phyloP scores from a whole-genome alignment of 2,113 vertebrate genomes.

The Crotophaga sulcirostris region DNA sequence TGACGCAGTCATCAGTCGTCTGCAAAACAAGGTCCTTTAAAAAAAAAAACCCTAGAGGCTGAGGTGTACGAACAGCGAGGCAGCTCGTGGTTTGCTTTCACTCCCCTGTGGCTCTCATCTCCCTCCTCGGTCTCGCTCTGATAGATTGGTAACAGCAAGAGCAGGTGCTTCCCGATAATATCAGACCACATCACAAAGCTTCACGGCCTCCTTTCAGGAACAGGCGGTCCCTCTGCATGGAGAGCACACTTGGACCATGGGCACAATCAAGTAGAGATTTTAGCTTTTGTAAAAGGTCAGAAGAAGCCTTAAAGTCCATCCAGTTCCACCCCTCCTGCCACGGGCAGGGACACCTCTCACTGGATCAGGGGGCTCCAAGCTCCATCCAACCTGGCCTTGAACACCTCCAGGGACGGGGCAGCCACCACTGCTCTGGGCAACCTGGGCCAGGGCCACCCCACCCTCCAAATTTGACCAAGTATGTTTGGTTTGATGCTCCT shows the following conservation, averaged over 20 bases:
- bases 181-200: fast-evolving
- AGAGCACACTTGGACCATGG: fast-evolving
- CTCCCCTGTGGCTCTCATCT: not conserved
- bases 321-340: no score
- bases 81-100: not conserved
- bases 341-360: no score
- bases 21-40: not conserved
- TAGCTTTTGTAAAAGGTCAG: not conserved
- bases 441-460: no score
- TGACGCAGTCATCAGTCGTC: not conserved
- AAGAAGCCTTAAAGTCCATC: no score
- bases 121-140: not conserved
- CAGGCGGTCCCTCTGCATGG: not conserved
- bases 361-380: no score
- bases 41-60: not conserved
- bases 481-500: no score
- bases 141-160: not conserved
- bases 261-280: not conserved
- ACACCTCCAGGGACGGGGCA: no score
- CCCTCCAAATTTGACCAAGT: no score
- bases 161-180: fast-evolving
- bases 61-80: fast-evolving
- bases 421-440: no score
- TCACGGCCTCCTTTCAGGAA: not conserved
- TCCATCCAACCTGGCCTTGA: no score